Evolutionary conservation across 1,140 invertebrate genomes (phyloP), one percentile per base, ranked within the genome.

Genomic region (Psix sp.): DNA sequence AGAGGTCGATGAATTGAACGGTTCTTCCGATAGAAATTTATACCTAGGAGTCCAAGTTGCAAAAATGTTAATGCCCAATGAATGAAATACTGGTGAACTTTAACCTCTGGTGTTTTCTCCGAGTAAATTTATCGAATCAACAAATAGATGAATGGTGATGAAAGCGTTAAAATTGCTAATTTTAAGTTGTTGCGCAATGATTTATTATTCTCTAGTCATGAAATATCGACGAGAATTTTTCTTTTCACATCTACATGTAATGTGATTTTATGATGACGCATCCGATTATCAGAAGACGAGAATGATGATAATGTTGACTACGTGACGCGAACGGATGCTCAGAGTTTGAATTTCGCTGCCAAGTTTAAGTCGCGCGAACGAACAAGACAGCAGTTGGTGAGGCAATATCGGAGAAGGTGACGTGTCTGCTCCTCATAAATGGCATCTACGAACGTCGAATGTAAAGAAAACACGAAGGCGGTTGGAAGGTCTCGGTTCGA

Each of bases 21-120:
- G 26, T 51, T 57, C 49, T 66, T 67, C 40, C 42, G 66, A 60
- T 60, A 60, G 56, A 60, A 60, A 60, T 70, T 70, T 60, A 70
- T 60, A 46, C 46, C 5, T 15, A 33, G 17, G 40, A 10, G 16
- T 38, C 7, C 6, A 15, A 57, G 1, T 7, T 7, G 13, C 4
- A 26, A 57, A 57, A 57, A 52, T 36, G 43, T 46, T 20, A 7
- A 24, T n/a, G n/a, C n/a, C n/a, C n/a, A 24, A 24, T 24, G 7
- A 24, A 24, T 24, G 3, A 24, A 24, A 24, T 24, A 4, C 7
- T 24, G n/a, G n/a, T n/a, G n/a, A n/a, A n/a, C n/a, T n/a, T n/a
- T n/a, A n/a, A n/a, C n/a, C n/a, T n/a, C n/a, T n/a, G n/a, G n/a
- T n/a, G n/a, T n/a, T n/a, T n/a, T n/a, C n/a, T n/a, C n/a, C n/a